phyloP scores from a whole-genome alignment of 2,888 invertebrate genomes.

The Pristionchus exspectatus region DNA sequence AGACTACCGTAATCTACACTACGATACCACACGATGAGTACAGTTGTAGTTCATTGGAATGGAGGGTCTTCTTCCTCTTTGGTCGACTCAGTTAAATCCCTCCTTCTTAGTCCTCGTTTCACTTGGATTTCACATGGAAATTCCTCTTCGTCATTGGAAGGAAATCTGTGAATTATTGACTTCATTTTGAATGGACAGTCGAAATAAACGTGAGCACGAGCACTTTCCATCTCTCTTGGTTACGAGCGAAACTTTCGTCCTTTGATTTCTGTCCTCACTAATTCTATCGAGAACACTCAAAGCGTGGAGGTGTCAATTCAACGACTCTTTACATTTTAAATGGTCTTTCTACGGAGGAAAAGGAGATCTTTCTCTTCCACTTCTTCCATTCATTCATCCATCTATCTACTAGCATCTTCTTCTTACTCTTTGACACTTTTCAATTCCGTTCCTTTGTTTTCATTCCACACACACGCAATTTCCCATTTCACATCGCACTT shows the following conservation, averaged over 20 bases:
- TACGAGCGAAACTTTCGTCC: not conserved
- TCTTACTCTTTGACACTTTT: constrained; percentile 7
- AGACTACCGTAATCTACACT: not conserved
- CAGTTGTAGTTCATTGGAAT: not conserved
- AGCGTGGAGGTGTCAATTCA: not conserved
- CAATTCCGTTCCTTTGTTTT: not conserved
- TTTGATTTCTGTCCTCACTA: not conserved
- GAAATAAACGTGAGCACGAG: not conserved
- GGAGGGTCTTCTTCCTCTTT: not conserved
- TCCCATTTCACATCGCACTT: constrained; percentile 18
- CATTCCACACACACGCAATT: constrained; percentile 13
- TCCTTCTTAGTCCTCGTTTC: constrained; percentile 24
- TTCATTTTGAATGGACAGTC: not conserved
- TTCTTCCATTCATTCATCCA: constrained; percentile 20
- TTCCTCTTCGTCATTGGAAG: not conserved
- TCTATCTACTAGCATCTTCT: constrained; percentile 3
- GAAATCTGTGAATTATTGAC: not conserved
- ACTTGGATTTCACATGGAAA: not conserved
- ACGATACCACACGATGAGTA: not conserved
- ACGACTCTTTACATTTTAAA: constrained; percentile 31
- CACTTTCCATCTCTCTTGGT: not conserved
- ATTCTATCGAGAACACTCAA: not conserved
- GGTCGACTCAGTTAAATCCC: constrained; percentile 13
- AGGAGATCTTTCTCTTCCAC: not conserved
- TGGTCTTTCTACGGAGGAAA: not conserved